phyloP scores from a whole-genome alignment of 1,140 invertebrate species.

The Cecropterus lyciades region DNA sequence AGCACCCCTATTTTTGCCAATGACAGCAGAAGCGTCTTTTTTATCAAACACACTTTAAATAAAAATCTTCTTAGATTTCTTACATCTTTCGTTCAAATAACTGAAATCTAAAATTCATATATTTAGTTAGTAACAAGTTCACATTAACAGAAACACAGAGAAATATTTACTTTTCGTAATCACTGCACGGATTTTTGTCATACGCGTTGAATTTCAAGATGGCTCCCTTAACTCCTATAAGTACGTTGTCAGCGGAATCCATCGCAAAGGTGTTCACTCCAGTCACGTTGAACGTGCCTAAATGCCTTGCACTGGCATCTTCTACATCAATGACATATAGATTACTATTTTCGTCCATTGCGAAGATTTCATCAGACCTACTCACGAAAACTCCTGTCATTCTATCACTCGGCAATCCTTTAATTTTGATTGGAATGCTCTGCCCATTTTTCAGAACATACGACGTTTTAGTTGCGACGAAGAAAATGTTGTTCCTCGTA shows the following conservation, averaged over 20 bases:
- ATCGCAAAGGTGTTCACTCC: constrained; percentile 73
- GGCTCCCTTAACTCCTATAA: constrained; percentile 66
- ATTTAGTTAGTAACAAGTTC: too few relatives aligned
- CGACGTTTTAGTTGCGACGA: constrained; percentile 69
- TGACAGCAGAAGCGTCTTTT: too few relatives aligned
- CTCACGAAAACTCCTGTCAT: constrained; percentile 71
- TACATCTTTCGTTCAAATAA: too few relatives aligned
- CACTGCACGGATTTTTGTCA: constrained; percentile 64
- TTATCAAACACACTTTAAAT: too few relatives aligned
- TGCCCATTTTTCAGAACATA: constrained; percentile 64
- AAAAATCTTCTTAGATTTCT: too few relatives aligned
- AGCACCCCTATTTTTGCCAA: too few relatives aligned
- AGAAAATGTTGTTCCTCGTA: constrained; percentile 70
- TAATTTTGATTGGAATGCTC: constrained; percentile 67
- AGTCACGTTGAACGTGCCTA: constrained; percentile 62
- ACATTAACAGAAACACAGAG: constrained; percentile 30
- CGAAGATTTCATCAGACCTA: constrained; percentile 65
- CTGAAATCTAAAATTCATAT: too few relatives aligned
- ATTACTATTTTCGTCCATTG: constrained; percentile 75
- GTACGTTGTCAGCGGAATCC: constrained; percentile 70
- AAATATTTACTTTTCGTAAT: constrained; percentile 52
- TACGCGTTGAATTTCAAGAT: constrained; percentile 67
- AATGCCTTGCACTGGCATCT: constrained; percentile 55
- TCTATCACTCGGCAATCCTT: constrained; percentile 64
- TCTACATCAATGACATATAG: constrained; percentile 63